Evolutionary conservation across 2,797 vertebrate genomes (phyloP), one percentile per base, ranked within the genome.

Genomic region (Gobio occitaniae): DNA sequence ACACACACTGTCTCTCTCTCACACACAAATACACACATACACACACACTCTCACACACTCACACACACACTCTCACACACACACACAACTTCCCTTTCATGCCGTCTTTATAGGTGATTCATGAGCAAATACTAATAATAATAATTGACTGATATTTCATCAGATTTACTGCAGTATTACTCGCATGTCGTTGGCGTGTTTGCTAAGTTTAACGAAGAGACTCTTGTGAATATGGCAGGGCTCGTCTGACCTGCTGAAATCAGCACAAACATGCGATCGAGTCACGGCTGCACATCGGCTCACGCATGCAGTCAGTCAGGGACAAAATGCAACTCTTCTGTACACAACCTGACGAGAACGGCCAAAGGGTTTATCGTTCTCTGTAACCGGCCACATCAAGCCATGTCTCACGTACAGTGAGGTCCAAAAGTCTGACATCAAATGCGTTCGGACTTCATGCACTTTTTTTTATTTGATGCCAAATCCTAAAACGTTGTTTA

Each of bases 301-400:
- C 72, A 83, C 19, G 82, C 69, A 36, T 17, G 0, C 38, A 36
- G 50, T 8, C 44, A 69, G 63, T 48, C 83, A 70, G 75, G 83
- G 75, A 84, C 83, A 84, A 84, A 66, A 77, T 25, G 16, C 82
- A 68, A 38, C 74, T 59, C 38, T 78, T 84, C 83, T 78, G 75
- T 84, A 78, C 83, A 84, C 83, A 84, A 78, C 2, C 63, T 13
- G 61, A 56, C 0, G 16, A 44, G 17, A 70, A n/a, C 75, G 70
- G 83, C 65, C 63, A 70, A 3, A 54, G 63, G 44, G 41, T 25
- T 83, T 68, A 75, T 50, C 54, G 29, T 74, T 82, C 54, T 63
- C 69, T 79, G 2, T 5, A 15, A 72, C 54, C 10, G 41, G n/a
- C 10, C 7, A 13, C 15, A 44, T 71, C 65, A 80, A 25, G 66